Evolutionary conservation across 2,113 vertebrate genomes (phyloP).

Genomic region (Mastomys natalensis): DNA sequence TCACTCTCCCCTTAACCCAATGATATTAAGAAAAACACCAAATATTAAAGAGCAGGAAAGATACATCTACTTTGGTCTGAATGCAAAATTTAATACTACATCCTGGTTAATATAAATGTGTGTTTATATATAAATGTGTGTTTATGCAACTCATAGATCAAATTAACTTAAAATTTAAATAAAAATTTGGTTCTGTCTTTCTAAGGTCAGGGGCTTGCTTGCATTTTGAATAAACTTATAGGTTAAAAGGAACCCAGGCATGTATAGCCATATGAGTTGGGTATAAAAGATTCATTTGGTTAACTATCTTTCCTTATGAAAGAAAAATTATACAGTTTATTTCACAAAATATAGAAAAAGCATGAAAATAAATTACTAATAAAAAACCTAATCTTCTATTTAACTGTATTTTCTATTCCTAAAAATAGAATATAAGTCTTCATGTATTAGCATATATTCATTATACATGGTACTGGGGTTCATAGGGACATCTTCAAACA

Average conservation of each 20-base stretch:
- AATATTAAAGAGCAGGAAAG: slow-evolving; percentile 63
- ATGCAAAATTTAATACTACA: slow-evolving; percentile 64
- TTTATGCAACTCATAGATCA: slow-evolving; percentile 67
- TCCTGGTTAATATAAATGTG: slow-evolving; percentile 58
- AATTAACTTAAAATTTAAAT: slow-evolving; percentile 78
- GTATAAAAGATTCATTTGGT: background rate
- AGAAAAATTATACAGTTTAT: background rate
- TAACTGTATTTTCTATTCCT: background rate
- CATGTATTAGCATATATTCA: background rate
- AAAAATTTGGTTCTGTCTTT: slow-evolving; percentile 53
- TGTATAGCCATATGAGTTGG: background rate
- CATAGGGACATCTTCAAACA: background rate
- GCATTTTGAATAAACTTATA: background rate
- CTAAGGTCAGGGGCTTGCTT: background rate
- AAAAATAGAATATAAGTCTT: background rate
- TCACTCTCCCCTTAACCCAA: background rate
- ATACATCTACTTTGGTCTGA: slow-evolving; percentile 65
- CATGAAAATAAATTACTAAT: background rate
- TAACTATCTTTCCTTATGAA: slow-evolving; percentile 12
- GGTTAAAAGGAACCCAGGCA: background rate
- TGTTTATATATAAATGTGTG: too few relatives aligned
- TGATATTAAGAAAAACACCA: slow-evolving; percentile 49
- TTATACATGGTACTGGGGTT: background rate
- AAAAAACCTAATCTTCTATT: background rate
- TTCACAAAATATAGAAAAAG: background rate